A percentile compares a stretch with the other conserved stretches of the same genome.
Conservation (phyloP, 2,797 vertebrate genomes). For the Serranus cabrilla region DNA sequence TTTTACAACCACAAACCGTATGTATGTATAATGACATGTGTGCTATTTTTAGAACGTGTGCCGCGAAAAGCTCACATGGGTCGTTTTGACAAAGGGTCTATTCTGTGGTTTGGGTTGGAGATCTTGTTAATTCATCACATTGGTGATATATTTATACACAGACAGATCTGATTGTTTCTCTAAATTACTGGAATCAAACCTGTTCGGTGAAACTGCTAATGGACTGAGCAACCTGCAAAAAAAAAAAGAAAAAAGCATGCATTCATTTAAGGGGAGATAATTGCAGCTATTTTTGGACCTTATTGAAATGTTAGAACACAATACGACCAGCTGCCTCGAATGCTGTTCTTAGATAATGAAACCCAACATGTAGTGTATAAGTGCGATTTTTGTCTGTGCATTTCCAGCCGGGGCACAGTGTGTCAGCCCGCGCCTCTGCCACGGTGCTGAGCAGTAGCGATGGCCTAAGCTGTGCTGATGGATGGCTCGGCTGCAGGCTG, state of each 20-base stretch:
- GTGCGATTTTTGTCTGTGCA: constrained; percentile 59
- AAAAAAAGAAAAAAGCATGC: constrained; percentile 54
- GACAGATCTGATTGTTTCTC: not conserved
- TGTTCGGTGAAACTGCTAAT: constrained; percentile 32
- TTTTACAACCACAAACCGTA: no score
- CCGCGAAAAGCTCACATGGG: no score
- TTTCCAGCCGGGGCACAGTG: constrained; percentile 41
- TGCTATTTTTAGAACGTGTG: no score
- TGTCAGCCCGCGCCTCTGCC: constrained; percentile 38
- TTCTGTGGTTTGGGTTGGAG: no score
- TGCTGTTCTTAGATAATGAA: constrained; percentile 67
- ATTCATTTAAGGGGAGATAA: constrained; percentile 48
- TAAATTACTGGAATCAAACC: constrained; percentile 7
- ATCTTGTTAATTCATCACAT: not conserved
- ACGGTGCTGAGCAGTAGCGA: constrained; percentile 71
- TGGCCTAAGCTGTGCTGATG: constrained; percentile 76
- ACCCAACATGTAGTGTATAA: constrained; percentile 54
- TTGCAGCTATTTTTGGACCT: constrained; percentile 57
- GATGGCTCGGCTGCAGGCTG: constrained; percentile 74
- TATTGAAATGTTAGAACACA: constrained; percentile 57
- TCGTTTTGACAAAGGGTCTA: no score
- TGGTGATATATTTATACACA: constrained; percentile 18
- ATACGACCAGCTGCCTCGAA: constrained; percentile 29
- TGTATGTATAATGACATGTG: no score
- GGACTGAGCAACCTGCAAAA: constrained; percentile 42